Evolutionary conservation across 1,140 invertebrate genomes (phyloP).

Genomic region (Heliconius melpomene): DNA sequence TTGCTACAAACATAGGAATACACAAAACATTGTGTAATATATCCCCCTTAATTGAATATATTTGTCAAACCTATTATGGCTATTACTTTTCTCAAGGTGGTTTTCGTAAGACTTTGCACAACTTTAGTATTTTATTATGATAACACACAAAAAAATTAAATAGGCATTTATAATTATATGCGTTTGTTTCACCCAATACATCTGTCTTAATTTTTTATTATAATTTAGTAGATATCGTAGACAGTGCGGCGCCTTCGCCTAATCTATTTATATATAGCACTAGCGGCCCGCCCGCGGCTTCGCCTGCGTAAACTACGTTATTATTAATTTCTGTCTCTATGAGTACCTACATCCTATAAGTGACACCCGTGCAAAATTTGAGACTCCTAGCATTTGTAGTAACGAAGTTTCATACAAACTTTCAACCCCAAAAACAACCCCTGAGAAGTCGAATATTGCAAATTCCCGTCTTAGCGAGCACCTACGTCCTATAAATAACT

Average conservation of each 20-base stretch:
- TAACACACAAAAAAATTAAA: slow-evolving; percentile 20
- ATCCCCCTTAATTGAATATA: slow-evolving; percentile 65
- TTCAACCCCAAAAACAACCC: no score
- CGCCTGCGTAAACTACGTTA: no score
- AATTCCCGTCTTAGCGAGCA: no score
- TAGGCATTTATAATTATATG: background rate
- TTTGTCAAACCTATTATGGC: slow-evolving; percentile 67
- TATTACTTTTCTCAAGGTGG: slow-evolving; percentile 68
- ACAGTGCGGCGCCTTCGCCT: slow-evolving; percentile 11
- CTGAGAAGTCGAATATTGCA: no score
- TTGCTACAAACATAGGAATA: background rate
- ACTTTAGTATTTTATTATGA: slow-evolving; percentile 28
- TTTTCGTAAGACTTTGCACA: slow-evolving; percentile 57
- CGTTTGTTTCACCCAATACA: background rate
- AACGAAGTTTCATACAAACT: no score
- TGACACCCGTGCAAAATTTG: no score
- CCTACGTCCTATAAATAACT: no score
- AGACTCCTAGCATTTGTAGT: no score
- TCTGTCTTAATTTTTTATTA: background rate
- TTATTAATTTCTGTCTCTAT: no score
- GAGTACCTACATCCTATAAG: no score
- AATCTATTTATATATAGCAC: background rate
- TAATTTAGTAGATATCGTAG: background rate
- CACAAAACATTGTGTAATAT: slow-evolving; percentile 53
- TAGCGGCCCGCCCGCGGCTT: no score